Conservation (phyloP, 2,113 vertebrate genomes). For the Todiramphus saurophagus region DNA sequence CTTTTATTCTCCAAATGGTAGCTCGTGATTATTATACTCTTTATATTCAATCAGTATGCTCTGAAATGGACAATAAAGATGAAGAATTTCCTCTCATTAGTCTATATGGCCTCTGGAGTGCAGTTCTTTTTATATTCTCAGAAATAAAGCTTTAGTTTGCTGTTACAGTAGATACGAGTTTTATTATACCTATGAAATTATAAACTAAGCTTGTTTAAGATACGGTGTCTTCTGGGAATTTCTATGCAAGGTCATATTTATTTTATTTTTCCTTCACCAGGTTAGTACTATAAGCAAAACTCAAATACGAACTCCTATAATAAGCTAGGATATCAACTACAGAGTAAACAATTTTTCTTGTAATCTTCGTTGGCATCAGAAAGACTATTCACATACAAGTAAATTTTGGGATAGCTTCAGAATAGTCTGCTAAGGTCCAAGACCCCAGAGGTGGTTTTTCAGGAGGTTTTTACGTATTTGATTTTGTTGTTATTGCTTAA, state of each 20-base stretch:
- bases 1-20: conserved; percentile 5
- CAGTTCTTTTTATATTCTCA: background rate
- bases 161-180: background rate
- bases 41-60: background rate
- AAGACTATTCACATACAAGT: background rate
- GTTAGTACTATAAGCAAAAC: background rate
- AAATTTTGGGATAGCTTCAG: background rate
- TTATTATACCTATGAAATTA: conserved; percentile 1
- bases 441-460: background rate
- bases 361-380: background rate
- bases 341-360: background rate
- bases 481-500: background rate
- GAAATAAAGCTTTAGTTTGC: background rate
- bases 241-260: background rate
- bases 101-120: background rate
- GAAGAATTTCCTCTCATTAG: background rate
- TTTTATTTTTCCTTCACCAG: background rate
- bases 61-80: conserved; percentile 8
- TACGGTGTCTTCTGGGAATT: background rate
- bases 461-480: background rate
- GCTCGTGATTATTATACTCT: background rate
- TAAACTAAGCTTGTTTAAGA: background rate
- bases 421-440: background rate
- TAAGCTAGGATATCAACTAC: background rate
- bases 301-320: background rate